A percentile compares a stretch with the other conserved stretches of the same genome.
Evolutionary conservation across 2,113 vertebrate genomes (phyloP).

Genomic region (Anhinga anhinga): DNA sequence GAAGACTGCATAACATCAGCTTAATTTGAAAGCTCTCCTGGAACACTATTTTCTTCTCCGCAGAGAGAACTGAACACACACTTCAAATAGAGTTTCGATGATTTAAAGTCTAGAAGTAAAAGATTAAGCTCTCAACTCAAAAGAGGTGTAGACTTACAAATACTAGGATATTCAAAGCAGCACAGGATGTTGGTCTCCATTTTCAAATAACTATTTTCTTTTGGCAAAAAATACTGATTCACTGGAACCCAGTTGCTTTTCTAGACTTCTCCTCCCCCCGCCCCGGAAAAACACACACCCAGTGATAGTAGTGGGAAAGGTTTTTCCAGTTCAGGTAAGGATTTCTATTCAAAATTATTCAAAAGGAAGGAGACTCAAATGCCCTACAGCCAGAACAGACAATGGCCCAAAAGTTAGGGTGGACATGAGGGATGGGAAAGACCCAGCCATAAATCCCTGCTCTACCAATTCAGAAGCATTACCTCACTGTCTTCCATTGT

Average conservation of each 20-base stretch:
- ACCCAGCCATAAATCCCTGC: not conserved
- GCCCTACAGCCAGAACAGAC: not conserved
- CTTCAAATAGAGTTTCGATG: not conserved
- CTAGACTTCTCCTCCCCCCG: not conserved
- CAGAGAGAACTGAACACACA: not conserved
- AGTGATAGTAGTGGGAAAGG: not conserved
- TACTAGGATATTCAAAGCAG: not conserved
- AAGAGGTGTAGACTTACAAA: not conserved
- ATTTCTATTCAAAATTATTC: not conserved
- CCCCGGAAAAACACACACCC: not conserved
- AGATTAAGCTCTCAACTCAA: not conserved
- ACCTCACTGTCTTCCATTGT: not conserved
- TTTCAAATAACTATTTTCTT: not conserved
- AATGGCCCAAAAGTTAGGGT: not conserved
- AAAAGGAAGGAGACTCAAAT: not conserved
- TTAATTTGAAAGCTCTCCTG: not conserved
- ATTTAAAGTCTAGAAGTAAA: not conserved
- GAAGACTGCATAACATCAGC: not conserved
- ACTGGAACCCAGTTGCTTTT: not conserved
- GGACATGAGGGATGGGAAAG: not conserved
- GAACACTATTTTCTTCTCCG: not conserved
- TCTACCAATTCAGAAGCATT: not conserved
- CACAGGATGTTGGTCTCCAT: not conserved
- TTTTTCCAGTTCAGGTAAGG: not conserved
- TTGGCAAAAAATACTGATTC: not conserved